Evolutionary conservation across 2,113 vertebrate genomes (phyloP), one percentile per base, ranked within the genome.

Genomic region (Scatophagus argus): DNA sequence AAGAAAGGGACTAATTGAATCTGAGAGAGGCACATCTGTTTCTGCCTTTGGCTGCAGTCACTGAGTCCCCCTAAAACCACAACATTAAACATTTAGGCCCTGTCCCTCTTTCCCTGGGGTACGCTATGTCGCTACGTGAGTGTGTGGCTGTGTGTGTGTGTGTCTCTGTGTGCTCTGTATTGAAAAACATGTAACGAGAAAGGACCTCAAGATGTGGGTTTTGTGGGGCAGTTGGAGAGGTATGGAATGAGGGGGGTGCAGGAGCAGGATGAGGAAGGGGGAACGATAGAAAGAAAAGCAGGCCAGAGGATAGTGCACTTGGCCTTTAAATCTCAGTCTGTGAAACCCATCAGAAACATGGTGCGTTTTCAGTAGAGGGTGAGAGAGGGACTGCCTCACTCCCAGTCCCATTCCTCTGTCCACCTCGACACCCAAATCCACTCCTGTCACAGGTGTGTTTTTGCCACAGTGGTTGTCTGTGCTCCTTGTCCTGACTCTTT

Each of bases 1-100:
- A 79, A 84, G 29, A 89, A 87, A 76, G 54, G 54, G 70, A 71
- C 89, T 92, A 91, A 93, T 91, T 92, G 70, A 92, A 91, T 92
- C 77, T 82, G 88, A 88, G 87, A 79, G 74, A 63, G 51, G 47
- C 79, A 93, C 91, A 93, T 93, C 89, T 93, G 93, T 92, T 93
- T 91, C 93, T 93, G 87, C 82, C 88, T 90, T 84, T 77, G 85
- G 79, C 83, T 82, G 65, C 86, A 87, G 88, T 88, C 89, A 69
- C 66, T 19, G 66, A 88, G 91, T 89, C 86, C 85, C 86, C 85
- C 88, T 89, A 70, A 85, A 92, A 89, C 91, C 88, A 79, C 90
- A 89, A 84, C 91, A 92, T 93, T 89, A 93, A 93, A 91, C 81
- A 89, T 88, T 87, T 80, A 89, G 70, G 62, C 83, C 77, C 32